A percentile compares a stretch with the other conserved stretches of the same genome.
Evolutionary conservation across 1,140 invertebrate genomes (phyloP).

Genomic region (Drosophila melanica): DNA sequence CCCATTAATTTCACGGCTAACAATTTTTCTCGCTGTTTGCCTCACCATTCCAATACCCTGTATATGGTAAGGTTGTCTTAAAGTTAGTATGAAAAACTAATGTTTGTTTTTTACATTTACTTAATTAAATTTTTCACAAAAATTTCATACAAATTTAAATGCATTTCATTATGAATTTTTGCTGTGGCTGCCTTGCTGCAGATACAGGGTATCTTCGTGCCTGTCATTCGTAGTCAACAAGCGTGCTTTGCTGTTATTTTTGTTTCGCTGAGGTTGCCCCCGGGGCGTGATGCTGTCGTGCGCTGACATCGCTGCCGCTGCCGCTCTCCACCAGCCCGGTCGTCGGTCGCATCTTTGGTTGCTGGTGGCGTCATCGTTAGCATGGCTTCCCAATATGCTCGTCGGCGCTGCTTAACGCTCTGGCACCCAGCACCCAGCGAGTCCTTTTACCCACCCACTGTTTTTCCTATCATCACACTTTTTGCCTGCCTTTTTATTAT

Average conservation of each 20-base stretch:
- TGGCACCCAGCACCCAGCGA: conserved; percentile 32
- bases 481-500: conserved; percentile 63
- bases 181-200: no score
- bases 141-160: no score
- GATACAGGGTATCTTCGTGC: background rate
- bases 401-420: conserved; percentile 27
- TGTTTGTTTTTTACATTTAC: no score
- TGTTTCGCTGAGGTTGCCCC: conserved; percentile 41
- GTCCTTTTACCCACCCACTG: conserved; percentile 33
- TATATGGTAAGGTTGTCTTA: no score
- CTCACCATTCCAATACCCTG: conserved; percentile 1
- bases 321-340: background rate
- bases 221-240: background rate
- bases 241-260: conserved; percentile 38
- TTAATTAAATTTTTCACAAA: no score
- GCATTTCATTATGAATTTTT: no score
- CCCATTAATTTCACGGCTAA: conserved; percentile 43
- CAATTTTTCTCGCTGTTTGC: conserved; percentile 16
- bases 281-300: conserved; percentile 68
- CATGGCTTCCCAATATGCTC: conserved; percentile 33
- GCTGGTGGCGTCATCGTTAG: conserved; percentile 60
- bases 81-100: no score
- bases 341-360: conserved; percentile 23
- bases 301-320: conserved; percentile 64
- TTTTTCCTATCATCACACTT: conserved; percentile 34